These are phyloP conservation scores for Onthophagus sagittarius DNA, from an alignment of 2,888 invertebrate genomes.

Conservation along the genomic window DNA sequence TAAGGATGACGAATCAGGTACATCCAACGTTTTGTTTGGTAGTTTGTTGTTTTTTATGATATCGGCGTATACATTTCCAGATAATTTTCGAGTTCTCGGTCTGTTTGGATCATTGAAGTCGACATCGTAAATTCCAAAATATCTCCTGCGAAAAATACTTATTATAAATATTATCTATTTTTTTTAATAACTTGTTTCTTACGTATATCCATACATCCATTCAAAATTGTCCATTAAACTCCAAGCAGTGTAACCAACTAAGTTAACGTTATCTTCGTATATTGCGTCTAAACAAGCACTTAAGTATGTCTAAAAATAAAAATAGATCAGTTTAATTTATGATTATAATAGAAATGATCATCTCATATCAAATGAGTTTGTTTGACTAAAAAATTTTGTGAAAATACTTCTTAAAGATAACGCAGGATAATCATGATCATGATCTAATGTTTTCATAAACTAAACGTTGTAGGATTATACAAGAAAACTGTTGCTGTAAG, in stretches of 20 bases:
- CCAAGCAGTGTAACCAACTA: slow-evolving; percentile 68
- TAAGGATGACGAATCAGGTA: neutral
- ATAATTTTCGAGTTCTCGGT: slow-evolving; percentile 60
- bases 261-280: slow-evolving; percentile 52
- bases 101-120: slow-evolving; percentile 57
- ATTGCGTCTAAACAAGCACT: slow-evolving; percentile 49
- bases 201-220: slow-evolving; percentile 69
- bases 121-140: slow-evolving; percentile 63
- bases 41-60: slow-evolving; percentile 45
- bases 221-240: slow-evolving; percentile 75
- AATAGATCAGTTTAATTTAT: no score
- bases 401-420: no score
- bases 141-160: slow-evolving; percentile 14
- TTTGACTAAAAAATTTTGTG: no score
- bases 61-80: slow-evolving; percentile 53
- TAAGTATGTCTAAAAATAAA: slow-evolving; percentile 41
- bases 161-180: neutral
- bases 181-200: slow-evolving; percentile 39
- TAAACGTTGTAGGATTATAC: no score
- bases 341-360: no score
- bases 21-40: slow-evolving; percentile 5
- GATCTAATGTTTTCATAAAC: no score
- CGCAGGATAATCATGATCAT: no score
- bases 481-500: no score
- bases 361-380: no score